Percentiles rank a stretch among this genome's conserved stretches.
phyloP scores from a whole-genome alignment of 2,113 vertebrate genomes.

The Orcinus orca region DNA sequence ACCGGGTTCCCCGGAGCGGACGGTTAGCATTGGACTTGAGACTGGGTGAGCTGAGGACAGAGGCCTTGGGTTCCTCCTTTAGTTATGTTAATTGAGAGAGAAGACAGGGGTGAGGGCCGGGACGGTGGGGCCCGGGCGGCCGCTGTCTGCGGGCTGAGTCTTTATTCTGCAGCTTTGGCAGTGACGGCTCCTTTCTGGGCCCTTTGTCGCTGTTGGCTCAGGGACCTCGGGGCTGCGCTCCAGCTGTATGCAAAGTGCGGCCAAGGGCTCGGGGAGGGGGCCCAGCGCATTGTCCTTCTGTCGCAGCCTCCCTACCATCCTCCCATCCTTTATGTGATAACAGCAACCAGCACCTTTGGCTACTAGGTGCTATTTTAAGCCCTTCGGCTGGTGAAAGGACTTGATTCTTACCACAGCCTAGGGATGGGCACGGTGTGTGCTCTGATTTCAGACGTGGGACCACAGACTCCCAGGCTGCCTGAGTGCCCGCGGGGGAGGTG shows the following conservation, averaged over 20 bases:
- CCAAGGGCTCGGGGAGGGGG: neutral
- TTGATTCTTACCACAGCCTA: neutral
- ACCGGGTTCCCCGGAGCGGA: neutral
- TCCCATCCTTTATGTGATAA: neutral
- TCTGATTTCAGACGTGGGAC: neutral
- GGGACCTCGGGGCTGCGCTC: neutral
- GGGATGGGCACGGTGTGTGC: neutral
- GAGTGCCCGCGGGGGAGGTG: fast-evolving
- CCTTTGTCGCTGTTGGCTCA: neutral
- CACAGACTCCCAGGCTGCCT: neutral
- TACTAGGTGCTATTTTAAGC: neutral
- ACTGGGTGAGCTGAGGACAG: neutral
- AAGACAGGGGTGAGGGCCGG: neutral
- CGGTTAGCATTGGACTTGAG: neutral
- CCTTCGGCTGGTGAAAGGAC: fast-evolving
- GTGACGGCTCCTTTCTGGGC: neutral
- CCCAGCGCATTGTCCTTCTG: neutral
- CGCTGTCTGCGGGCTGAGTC: neutral
- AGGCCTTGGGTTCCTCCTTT: neutral
- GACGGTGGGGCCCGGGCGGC: neutral
- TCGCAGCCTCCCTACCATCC: neutral
- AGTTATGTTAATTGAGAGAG: slow-evolving; percentile 18
- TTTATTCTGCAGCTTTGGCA: neutral
- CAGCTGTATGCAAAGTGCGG: slow-evolving; percentile 65
- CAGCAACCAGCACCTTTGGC: neutral